Percentiles rank a stretch among this genome's conserved stretches.
Evolutionary conservation across 2,113 vertebrate genomes (phyloP).

Genomic region (Uropsilus gracilis): DNA sequence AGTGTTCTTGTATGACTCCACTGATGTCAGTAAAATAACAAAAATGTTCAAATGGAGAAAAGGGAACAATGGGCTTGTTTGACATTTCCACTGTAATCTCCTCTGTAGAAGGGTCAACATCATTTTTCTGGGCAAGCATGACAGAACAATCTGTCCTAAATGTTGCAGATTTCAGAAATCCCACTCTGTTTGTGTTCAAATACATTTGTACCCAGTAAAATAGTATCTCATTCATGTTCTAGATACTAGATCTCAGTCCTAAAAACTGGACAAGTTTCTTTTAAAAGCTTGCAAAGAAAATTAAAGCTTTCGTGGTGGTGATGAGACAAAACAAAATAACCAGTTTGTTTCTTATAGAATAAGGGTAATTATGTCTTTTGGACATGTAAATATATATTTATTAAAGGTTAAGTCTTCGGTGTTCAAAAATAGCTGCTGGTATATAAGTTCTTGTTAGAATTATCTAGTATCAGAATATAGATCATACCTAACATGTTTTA

Average conservation of each 20-base stretch:
- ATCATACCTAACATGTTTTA: neutral
- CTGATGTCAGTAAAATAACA: conserved; percentile 63
- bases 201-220: neutral
- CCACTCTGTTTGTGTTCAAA: neutral
- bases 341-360: neutral
- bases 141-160: conserved; percentile 36
- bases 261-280: conserved; percentile 10
- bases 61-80: conserved; percentile 17
- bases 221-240: conserved; percentile 11
- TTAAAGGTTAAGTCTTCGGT: neutral
- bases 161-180: conserved; percentile 14
- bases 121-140: neutral
- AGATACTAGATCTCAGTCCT: neutral
- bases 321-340: neutral
- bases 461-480: neutral
- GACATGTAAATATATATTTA: neutral
- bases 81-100: conserved; percentile 48
- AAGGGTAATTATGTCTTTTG: neutral
- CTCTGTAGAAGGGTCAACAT: conserved; percentile 30
- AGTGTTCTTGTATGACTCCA: conserved; percentile 11
- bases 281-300: conserved; percentile 50
- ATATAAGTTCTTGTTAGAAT: neutral
- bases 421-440: neutral
- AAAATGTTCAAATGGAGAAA: conserved; percentile 57
- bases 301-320: neutral